These are phyloP conservation scores for Saccostrea glomerata DNA, from an alignment of 1,140 invertebrate species.

Conservation along the genomic window DNA sequence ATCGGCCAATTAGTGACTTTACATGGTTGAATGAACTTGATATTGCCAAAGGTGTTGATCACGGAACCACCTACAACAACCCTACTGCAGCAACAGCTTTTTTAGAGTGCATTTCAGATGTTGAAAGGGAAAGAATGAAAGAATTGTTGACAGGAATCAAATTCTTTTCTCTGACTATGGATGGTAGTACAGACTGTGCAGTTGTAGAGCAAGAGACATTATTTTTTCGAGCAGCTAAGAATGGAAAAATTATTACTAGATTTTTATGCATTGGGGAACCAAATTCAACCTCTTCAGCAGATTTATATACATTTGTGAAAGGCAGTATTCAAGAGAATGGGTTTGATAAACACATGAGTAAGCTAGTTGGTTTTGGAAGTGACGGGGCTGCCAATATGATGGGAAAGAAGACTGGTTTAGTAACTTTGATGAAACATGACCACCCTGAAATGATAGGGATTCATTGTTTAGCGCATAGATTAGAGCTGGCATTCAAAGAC, in stretches of 20 bases:
- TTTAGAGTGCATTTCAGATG: neutral
- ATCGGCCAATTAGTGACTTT: neutral
- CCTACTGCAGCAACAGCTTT: neutral
- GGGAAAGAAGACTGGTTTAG: neutral
- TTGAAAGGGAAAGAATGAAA: neutral
- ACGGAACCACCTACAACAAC: neutral
- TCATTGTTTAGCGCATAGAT: neutral
- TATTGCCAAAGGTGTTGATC: neutral
- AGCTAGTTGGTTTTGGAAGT: neutral
- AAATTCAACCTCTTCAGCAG: neutral
- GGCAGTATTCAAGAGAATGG: neutral
- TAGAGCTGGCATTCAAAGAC: neutral
- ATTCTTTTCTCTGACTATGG: slow-evolving; percentile 10
- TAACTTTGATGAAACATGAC: neutral
- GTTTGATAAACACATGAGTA: neutral
- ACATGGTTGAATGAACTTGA: slow-evolving; percentile 27
- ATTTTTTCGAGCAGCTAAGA: neutral
- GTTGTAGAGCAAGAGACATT: neutral
- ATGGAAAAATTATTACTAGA: neutral
- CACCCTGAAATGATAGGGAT: neutral
- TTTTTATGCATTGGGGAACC: neutral
- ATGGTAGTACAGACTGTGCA: neutral
- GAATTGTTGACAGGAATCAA: neutral
- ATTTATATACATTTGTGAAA: neutral
- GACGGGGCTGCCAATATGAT: slow-evolving; percentile 10